phyloP scores from a whole-genome alignment of 2,888 invertebrate species.

The Scelioninae gen. 1 region DNA sequence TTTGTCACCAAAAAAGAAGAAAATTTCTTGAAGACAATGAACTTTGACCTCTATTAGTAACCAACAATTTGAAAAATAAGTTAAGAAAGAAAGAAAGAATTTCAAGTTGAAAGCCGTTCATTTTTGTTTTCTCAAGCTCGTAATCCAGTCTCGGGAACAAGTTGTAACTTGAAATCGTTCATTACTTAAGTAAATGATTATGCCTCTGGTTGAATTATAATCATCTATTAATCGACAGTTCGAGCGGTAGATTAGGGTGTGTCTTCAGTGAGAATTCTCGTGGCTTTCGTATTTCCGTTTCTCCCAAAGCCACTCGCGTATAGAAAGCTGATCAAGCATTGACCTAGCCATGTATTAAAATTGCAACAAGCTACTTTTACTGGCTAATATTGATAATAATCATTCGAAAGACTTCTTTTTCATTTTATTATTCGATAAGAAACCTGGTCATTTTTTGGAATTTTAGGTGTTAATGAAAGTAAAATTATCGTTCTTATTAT shows the following conservation, averaged over 20 bases:
- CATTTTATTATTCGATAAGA: slow-evolving; percentile 34
- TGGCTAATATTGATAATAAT: slow-evolving; percentile 38
- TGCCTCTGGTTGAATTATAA: slow-evolving; percentile 53
- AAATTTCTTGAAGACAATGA: too few species aligned
- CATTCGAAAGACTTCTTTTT: slow-evolving; percentile 16
- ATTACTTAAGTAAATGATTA: slow-evolving; percentile 56
- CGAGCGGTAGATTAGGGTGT: slow-evolving; percentile 55
- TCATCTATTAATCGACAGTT: slow-evolving; percentile 55
- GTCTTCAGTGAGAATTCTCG: slow-evolving; percentile 60
- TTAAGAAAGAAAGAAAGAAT: neutral
- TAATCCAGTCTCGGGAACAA: slow-evolving; percentile 19
- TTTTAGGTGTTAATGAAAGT: slow-evolving; percentile 22
- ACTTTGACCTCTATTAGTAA: slow-evolving; percentile 1
- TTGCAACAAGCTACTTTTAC: slow-evolving; percentile 56
- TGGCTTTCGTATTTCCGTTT: slow-evolving; percentile 67
- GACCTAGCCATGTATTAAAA: slow-evolving; percentile 59
- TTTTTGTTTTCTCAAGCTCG: slow-evolving; percentile 25
- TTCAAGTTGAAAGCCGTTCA: slow-evolving; percentile 33
- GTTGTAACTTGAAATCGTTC: slow-evolving; percentile 34
- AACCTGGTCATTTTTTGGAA: slow-evolving; percentile 3
- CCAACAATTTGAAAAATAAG: neutral
- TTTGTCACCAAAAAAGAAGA: too few species aligned
- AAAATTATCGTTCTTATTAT: slow-evolving; percentile 25
- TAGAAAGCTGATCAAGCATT: slow-evolving; percentile 65
- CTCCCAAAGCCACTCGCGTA: slow-evolving; percentile 57